A percentile compares a stretch with the other conserved stretches of the same genome.
phyloP scores from a whole-genome alignment of 2,113 vertebrate species.

The Bos javanicus region DNA sequence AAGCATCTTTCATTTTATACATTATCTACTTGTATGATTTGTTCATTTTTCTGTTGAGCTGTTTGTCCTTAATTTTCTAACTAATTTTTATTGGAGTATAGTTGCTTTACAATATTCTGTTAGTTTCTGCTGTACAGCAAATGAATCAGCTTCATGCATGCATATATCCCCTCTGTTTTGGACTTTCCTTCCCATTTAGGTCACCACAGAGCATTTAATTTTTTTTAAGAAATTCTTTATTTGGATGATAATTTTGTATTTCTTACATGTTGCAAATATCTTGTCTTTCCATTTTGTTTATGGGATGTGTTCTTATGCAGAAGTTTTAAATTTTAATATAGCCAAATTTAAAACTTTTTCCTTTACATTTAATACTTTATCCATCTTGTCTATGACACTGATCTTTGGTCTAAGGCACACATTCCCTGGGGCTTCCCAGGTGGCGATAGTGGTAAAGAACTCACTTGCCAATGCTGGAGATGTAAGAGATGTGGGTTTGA shows the following conservation, averaged over 20 bases:
- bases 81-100: background rate
- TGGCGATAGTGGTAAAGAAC: background rate
- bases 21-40: background rate
- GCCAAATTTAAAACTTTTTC: background rate
- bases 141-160: background rate
- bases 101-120: background rate
- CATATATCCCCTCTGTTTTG: background rate
- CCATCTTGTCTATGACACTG: background rate
- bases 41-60: background rate
- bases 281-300: constrained; percentile 9
- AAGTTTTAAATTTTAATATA: background rate
- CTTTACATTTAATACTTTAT: background rate
- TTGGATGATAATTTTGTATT: background rate
- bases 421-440: background rate
- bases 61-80: background rate
- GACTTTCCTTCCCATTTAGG: background rate
- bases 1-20: background rate
- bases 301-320: background rate
- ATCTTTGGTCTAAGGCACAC: background rate
- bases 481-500: background rate
- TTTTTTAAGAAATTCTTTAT: background rate
- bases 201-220: background rate
- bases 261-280: background rate
- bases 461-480: background rate
- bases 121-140: background rate